These are phyloP conservation scores for Crepidodera aurea DNA, from an alignment of 2,888 invertebrate genomes.

Conservation along the genomic window DNA sequence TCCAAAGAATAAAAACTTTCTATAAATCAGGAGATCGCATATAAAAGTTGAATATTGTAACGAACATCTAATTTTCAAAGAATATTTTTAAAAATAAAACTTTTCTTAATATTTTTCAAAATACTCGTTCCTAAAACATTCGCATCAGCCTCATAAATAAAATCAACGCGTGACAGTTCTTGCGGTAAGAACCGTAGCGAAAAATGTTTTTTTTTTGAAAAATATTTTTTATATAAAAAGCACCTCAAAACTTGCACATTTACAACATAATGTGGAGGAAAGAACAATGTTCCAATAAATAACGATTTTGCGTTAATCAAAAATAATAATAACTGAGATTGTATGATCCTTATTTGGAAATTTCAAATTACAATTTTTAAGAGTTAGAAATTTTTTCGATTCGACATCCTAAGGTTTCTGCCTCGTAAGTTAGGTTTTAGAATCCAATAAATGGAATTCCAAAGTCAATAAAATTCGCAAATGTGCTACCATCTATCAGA, in stretches of 20 bases:
- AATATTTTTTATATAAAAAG: background rate
- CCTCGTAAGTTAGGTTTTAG: too few relatives aligned
- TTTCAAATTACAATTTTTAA: too few relatives aligned
- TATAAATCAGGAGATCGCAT: too few relatives aligned
- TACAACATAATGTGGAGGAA: background rate
- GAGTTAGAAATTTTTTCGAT: too few relatives aligned
- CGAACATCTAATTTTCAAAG: constrained; percentile 5
- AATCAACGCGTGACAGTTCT: background rate
- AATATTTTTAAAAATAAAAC: constrained; percentile 16
- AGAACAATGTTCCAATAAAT: background rate
- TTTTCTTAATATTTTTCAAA: constrained; percentile 9
- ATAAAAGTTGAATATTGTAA: constrained; percentile 2
- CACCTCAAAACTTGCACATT: background rate
- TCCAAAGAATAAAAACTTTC: constrained; percentile 6
- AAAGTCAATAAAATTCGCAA: too few relatives aligned
- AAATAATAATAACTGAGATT: too few relatives aligned
- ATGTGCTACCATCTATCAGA: too few relatives aligned
- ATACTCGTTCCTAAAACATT: background rate
- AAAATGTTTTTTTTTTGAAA: background rate
- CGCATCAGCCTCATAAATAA: constrained; percentile 1
- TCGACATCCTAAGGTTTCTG: too few relatives aligned
- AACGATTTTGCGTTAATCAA: too few relatives aligned
- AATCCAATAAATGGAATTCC: too few relatives aligned
- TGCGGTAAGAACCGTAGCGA: background rate
- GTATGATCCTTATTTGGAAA: too few relatives aligned